Evolutionary conservation across 2,888 invertebrate species (phyloP).

Genomic region (Chydorus sphaericus): DNA sequence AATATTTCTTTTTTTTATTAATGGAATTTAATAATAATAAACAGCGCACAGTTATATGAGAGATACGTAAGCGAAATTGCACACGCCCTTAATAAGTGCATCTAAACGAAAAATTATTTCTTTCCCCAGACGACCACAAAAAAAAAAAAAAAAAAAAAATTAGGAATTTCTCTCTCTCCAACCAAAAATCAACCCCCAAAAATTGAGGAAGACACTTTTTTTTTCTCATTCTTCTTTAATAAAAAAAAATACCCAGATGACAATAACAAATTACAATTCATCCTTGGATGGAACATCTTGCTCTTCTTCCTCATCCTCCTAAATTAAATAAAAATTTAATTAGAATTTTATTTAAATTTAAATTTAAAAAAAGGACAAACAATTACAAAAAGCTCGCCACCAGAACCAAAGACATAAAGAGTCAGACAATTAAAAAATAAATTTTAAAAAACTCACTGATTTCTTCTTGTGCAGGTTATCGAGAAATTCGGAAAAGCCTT

Average conservation of each 20-base stretch:
- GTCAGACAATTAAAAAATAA: slow-evolving; percentile 5
- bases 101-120: too few species aligned
- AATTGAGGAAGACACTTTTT: background rate
- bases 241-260: background rate
- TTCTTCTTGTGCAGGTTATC: slow-evolving; percentile 23
- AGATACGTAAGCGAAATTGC: too few species aligned
- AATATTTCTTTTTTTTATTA: too few species aligned
- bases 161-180: background rate
- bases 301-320: slow-evolving; percentile 54
- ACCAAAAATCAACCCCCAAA: background rate
- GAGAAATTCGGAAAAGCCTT: slow-evolving; percentile 30
- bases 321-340: slow-evolving; percentile 18
- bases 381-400: background rate
- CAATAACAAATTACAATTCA: slow-evolving; percentile 46
- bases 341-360: background rate
- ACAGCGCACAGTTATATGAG: too few species aligned
- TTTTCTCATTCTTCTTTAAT: background rate
- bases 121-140: too few species aligned
- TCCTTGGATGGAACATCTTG: slow-evolving; percentile 57
- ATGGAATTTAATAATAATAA: too few species aligned
- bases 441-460: slow-evolving; percentile 10
- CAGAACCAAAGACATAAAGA: background rate
- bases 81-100: too few species aligned
- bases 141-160: too few species aligned
- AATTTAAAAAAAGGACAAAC: background rate